These are phyloP conservation scores for Aphelinus atriplicis DNA, from an alignment of 1,140 invertebrate genomes.

Conservation along the genomic window DNA sequence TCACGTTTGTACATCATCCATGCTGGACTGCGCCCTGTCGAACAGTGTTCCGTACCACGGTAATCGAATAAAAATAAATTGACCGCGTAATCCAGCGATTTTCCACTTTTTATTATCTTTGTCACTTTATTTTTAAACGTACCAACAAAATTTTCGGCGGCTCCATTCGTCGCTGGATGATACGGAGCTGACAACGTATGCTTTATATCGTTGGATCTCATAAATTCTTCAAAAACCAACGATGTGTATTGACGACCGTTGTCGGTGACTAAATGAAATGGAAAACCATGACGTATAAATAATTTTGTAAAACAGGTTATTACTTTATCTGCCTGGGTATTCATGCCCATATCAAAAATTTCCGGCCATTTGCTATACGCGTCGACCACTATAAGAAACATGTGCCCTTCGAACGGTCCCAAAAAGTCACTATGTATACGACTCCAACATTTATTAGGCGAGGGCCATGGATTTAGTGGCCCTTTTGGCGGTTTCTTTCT, in stretches of 20 bases:
- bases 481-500: slow-evolving; percentile 40
- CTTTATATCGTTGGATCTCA: slow-evolving; percentile 46
- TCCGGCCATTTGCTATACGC: no score
- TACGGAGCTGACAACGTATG: no score
- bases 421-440: no score
- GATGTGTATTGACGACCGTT: slow-evolving; percentile 44
- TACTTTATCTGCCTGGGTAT: slow-evolving; percentile 25
- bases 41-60: background rate
- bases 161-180: no score
- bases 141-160: slow-evolving; percentile 52
- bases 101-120: slow-evolving; percentile 41
- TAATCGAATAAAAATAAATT: no score
- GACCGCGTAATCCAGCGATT: slow-evolving; percentile 17
- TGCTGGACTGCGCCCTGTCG: slow-evolving; percentile 21
- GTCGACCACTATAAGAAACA: no score
- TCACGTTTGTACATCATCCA: slow-evolving; percentile 20
- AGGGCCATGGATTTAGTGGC: no score
- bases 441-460: no score
- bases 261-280: slow-evolving; percentile 34
- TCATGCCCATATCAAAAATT: no score
- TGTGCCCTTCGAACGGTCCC: no score
- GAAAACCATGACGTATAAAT: no score
- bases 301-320: slow-evolving; percentile 37
- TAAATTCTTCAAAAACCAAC: slow-evolving; percentile 45
- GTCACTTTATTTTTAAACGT: slow-evolving; percentile 51